Conservation (phyloP, 1,140 invertebrate species). For the Drosophila watanabei region DNA sequence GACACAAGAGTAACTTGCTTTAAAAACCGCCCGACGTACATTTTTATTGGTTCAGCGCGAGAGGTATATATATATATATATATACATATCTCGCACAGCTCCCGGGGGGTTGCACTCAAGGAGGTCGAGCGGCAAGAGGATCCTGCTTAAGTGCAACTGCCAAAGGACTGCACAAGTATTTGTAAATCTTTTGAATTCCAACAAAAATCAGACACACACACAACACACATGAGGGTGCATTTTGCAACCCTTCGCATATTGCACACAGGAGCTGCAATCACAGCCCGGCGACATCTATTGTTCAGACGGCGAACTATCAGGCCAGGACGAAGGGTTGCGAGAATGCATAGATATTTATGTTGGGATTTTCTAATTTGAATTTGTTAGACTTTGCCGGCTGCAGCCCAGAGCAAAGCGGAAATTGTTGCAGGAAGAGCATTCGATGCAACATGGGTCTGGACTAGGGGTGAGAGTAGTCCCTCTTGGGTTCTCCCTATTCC, state of each 20-base stretch:
- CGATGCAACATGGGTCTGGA: constrained; percentile 38
- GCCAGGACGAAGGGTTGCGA: not conserved
- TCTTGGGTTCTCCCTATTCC: constrained; percentile 8
- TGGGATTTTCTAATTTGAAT: constrained; percentile 83
- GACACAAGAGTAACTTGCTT: constrained; percentile 64
- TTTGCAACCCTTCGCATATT: constrained; percentile 72
- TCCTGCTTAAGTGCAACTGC: constrained; percentile 75
- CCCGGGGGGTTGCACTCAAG: constrained; percentile 69
- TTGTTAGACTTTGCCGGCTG: constrained; percentile 65
- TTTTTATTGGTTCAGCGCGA: constrained; percentile 78
- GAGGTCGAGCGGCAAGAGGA: constrained; percentile 42
- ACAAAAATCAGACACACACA: constrained; percentile 67
- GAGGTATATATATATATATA: constrained; percentile 15
- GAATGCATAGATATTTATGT: constrained; percentile 81
- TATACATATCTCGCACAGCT: constrained; percentile 10
- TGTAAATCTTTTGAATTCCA: constrained; percentile 84
- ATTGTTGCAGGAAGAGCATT: constrained; percentile 80
- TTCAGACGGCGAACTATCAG: constrained; percentile 65
- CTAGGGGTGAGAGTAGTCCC: constrained; percentile 18
- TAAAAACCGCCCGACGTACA: constrained; percentile 59
- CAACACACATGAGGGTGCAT: constrained; percentile 61
- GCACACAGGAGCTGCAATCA: constrained; percentile 54
- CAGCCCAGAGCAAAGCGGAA: constrained; percentile 73
- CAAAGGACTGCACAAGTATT: constrained; percentile 79
- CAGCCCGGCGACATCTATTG: constrained; percentile 80